phyloP scores from a whole-genome alignment of 2,888 invertebrate genomes.

The Omphaloscelis lunosa region DNA sequence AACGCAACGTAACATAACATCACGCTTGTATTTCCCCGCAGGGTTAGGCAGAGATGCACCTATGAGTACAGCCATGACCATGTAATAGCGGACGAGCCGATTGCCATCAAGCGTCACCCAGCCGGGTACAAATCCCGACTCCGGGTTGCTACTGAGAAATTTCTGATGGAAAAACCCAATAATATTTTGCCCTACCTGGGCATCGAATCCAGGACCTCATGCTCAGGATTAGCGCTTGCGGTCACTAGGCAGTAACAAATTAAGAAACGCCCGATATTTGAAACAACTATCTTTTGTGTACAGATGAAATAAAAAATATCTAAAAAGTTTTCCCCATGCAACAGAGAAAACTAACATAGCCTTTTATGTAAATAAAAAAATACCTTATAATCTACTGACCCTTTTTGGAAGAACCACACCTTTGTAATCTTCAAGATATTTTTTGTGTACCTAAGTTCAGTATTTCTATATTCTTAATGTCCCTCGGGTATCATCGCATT shows the following conservation, averaged over 20 bases:
- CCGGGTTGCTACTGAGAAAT: neutral
- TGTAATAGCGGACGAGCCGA: no score
- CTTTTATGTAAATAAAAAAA: conserved; percentile 41
- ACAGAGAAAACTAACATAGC: neutral
- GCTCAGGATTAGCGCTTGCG: no score
- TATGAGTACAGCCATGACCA: no score
- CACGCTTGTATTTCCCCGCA: no score
- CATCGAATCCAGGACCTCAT: no score
- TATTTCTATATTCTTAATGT: no score
- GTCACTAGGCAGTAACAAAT: neutral
- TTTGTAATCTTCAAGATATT: conserved; percentile 48
- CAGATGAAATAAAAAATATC: neutral
- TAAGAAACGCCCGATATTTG: neutral
- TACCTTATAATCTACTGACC: conserved; percentile 17
- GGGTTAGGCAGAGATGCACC: neutral
- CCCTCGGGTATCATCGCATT: no score
- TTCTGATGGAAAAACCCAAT: neutral
- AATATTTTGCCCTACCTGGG: neutral
- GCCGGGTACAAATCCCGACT: neutral
- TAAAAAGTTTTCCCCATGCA: neutral
- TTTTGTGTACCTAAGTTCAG: conserved; percentile 35
- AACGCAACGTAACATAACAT: neutral
- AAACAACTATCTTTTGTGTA: neutral
- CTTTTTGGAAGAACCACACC: conserved; percentile 16
- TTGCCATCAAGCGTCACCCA: no score